phyloP scores from a whole-genome alignment of 2,888 invertebrate species.

The Xylota sylvarum region DNA sequence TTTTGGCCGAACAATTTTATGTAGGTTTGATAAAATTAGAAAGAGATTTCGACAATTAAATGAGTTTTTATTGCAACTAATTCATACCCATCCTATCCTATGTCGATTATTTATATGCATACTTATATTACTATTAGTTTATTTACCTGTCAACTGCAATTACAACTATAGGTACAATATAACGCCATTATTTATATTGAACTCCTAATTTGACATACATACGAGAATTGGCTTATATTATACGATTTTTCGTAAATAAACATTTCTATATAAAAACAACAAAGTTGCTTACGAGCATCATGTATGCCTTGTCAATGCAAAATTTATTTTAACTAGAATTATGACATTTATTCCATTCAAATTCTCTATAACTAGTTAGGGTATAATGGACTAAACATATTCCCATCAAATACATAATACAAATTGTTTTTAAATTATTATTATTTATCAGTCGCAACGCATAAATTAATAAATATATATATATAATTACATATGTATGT shows the following conservation, averaged over 20 bases:
- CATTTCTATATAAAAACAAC: too few species aligned
- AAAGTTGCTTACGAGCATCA: too few species aligned
- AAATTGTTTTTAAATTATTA: conserved; percentile 4
- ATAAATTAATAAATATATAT: background rate
- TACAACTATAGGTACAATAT: too few species aligned
- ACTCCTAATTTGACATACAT: too few species aligned
- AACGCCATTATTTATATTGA: too few species aligned
- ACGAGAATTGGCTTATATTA: too few species aligned
- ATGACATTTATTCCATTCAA: background rate
- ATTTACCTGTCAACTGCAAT: background rate
- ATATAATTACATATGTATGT: background rate
- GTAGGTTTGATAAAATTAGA: background rate
- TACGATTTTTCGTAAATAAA: too few species aligned
- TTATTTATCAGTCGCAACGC: conserved; percentile 9
- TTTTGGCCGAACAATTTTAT: background rate
- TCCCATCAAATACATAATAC: background rate
- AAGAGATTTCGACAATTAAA: background rate
- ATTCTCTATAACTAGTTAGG: too few species aligned
- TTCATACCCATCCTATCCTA: background rate
- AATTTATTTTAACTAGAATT: too few species aligned
- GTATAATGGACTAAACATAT: background rate
- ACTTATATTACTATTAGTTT: background rate
- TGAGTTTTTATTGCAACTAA: background rate
- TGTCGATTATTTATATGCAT: background rate
- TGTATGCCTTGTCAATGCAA: too few species aligned